Percentiles rank a stretch among this genome's conserved stretches.
phyloP scores from a whole-genome alignment of 2,113 vertebrate genomes.

The Lasiurus borealis region DNA sequence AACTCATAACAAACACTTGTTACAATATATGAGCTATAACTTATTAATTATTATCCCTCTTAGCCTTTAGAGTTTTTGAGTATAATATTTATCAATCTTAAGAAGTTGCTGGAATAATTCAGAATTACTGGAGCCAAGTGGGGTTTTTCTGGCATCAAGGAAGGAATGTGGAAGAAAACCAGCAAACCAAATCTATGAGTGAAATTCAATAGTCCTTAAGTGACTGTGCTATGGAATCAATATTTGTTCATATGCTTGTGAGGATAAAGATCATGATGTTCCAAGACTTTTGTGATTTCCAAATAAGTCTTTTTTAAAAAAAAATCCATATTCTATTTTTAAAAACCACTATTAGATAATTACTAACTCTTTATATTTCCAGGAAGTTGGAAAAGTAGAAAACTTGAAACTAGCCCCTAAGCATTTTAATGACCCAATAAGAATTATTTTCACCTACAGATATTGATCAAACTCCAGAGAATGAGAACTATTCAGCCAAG shows the following conservation, averaged over 20 bases:
- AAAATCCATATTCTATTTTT: constrained; percentile 29
- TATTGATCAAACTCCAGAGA: constrained; percentile 56
- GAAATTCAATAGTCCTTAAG: constrained; percentile 4
- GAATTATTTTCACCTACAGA: constrained; percentile 69
- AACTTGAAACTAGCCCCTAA: constrained; percentile 58
- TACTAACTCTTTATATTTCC: constrained; percentile 49
- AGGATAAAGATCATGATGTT: background rate
- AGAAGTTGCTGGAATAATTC: constrained; percentile 62
- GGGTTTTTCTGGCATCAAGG: constrained; percentile 51
- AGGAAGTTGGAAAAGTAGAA: constrained; percentile 56
- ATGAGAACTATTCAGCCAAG: background rate
- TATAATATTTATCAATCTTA: constrained; percentile 53
- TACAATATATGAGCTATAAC: background rate
- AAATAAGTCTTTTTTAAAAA: constrained; percentile 12
- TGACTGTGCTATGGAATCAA: background rate
- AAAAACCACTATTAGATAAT: constrained; percentile 45
- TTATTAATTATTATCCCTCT: background rate
- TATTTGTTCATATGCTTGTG: background rate
- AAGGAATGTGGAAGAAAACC: constrained; percentile 67
- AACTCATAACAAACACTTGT: background rate
- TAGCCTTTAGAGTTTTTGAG: background rate
- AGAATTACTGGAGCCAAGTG: constrained; percentile 55
- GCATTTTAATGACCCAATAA: constrained; percentile 63
- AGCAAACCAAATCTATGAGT: constrained; percentile 1
- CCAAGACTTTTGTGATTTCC: background rate